phyloP scores from a whole-genome alignment of 2,797 vertebrate species.

The Pseudopleuronectes americanus region DNA sequence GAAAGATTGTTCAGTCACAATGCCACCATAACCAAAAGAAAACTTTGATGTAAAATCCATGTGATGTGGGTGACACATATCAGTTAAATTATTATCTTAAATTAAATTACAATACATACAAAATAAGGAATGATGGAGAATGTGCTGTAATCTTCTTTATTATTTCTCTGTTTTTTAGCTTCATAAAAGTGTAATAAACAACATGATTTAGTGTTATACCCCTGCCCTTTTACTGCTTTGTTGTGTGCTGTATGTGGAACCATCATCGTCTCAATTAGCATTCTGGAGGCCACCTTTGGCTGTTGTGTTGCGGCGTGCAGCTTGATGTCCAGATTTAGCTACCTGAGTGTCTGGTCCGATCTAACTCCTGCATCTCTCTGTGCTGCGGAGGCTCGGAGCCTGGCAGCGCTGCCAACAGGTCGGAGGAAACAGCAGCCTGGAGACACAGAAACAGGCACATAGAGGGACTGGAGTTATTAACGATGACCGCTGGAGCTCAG shows the following conservation, averaged over 20 bases:
- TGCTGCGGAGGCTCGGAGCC: slow-evolving; percentile 36
- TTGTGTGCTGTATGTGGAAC: neutral
- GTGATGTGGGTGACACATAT: neutral
- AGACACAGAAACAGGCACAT: slow-evolving; percentile 59
- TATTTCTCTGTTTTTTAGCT: neutral
- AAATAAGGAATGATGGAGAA: neutral
- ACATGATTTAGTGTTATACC: neutral
- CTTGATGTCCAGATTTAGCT: slow-evolving; percentile 36
- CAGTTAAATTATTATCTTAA: too few species aligned
- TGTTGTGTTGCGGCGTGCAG: slow-evolving; percentile 31
- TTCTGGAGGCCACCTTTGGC: slow-evolving; percentile 18
- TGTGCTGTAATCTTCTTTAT: slow-evolving; percentile 4
- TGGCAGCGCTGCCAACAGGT: slow-evolving; percentile 60
- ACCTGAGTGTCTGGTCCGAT: slow-evolving; percentile 49
- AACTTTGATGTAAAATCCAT: neutral
- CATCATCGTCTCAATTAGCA: slow-evolving; percentile 20
- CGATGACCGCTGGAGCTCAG: slow-evolving; percentile 64
- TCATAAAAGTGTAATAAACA: neutral
- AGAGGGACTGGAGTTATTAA: slow-evolving; percentile 71
- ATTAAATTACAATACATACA: neutral
- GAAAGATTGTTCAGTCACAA: neutral
- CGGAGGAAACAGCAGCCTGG: slow-evolving; percentile 64
- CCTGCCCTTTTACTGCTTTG: neutral
- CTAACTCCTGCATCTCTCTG: slow-evolving; percentile 60
- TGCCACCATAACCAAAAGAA: neutral